phyloP scores from a whole-genome alignment of 2,797 vertebrate species.

The Pithecia hirsuta region DNA sequence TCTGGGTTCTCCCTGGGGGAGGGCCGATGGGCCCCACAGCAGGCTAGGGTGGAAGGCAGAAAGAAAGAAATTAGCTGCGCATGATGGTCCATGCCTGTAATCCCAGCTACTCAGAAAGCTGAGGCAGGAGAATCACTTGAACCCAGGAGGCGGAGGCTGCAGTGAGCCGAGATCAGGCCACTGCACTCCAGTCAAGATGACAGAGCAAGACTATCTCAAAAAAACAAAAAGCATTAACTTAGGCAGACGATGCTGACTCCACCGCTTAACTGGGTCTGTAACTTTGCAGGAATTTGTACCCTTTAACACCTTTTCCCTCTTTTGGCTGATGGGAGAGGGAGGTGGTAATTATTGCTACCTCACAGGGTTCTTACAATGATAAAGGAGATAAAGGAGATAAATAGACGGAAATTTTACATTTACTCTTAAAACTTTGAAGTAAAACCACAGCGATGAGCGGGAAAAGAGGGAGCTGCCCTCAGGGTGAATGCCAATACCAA shows the following conservation, averaged over 20 bases:
- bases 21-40: no score
- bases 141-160: neutral
- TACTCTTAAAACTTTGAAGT: neutral
- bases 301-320: neutral
- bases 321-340: neutral
- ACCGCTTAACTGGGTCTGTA: neutral
- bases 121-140: neutral
- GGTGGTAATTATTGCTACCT: neutral
- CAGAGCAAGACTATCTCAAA: neutral
- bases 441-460: neutral
- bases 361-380: neutral
- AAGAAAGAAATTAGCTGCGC: neutral
- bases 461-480: neutral
- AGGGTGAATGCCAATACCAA: neutral
- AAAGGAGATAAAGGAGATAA: neutral
- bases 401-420: neutral
- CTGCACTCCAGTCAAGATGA: neutral
- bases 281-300: neutral
- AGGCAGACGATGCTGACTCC: neutral
- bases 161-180: neutral
- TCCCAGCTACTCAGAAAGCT: neutral
- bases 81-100: neutral
- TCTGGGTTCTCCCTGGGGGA: no score
- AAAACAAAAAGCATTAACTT: neutral
- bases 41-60: no score